Conservation (phyloP, 2,888 invertebrate species). For the Drosophila ochracea region DNA sequence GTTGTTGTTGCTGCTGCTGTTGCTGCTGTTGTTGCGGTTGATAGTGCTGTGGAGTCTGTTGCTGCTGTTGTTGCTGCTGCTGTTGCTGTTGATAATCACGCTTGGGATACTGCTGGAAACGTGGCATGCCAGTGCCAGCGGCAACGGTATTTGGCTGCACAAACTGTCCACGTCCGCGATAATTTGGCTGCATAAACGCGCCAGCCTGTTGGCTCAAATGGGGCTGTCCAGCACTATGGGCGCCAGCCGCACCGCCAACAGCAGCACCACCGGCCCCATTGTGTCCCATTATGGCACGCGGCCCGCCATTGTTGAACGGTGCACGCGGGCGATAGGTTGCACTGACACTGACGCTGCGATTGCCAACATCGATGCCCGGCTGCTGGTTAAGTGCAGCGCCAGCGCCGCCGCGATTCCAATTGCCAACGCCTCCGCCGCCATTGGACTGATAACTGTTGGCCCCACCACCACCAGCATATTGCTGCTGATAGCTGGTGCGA, state of each 20-base stretch:
- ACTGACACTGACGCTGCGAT: constrained; percentile 61
- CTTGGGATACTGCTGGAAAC: constrained; percentile 83
- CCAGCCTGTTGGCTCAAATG: constrained; percentile 71
- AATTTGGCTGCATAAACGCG: constrained; percentile 72
- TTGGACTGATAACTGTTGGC: constrained; percentile 69
- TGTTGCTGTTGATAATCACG: constrained; percentile 82
- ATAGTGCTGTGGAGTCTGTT: constrained; percentile 61
- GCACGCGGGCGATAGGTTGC: constrained; percentile 79
- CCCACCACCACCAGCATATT: constrained; percentile 60
- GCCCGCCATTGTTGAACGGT: constrained; percentile 78
- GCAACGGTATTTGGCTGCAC: constrained; percentile 71
- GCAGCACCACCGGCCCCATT: constrained; percentile 63
- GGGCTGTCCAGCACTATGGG: constrained; percentile 64
- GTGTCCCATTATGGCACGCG: constrained; percentile 83
- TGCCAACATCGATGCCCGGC: constrained; percentile 51
- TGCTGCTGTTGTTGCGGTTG: constrained; percentile 59
- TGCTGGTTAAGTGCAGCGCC: constrained; percentile 52
- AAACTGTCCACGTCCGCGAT: constrained; percentile 82
- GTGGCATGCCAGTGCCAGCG: constrained; percentile 73
- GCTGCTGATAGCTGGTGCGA: constrained; percentile 74
- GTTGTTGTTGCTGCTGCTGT: constrained; percentile 42
- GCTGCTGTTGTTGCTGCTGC: constrained; percentile 53
- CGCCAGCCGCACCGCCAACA: constrained; percentile 49
- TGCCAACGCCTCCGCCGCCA: constrained; percentile 58
- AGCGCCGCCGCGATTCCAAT: constrained; percentile 59